Evolutionary conservation across 2,888 invertebrate species (phyloP), one percentile per base, ranked within the genome.

Genomic region (Epistrophe eligans): DNA sequence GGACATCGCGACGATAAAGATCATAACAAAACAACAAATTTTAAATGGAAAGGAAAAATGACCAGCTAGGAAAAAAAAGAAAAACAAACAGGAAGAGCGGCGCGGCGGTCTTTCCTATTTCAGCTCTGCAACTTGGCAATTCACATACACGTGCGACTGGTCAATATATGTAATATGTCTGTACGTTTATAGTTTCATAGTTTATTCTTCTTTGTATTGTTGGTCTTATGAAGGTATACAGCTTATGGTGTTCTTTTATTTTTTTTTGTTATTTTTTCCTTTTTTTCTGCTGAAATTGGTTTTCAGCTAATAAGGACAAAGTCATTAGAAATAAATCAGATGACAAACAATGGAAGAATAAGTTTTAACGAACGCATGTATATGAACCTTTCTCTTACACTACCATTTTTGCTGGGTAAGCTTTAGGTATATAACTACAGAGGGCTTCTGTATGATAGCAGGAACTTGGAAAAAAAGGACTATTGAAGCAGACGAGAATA

Each of bases 261-360:
- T 17, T 71, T 73, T 58, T 35, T 43, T 76, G 70, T 48, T 74
- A 11, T 45, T 43, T n/a, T 43, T 77, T 66, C 24, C 52, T 43
- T 87, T 89, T 24, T 84, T 81, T 79, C 50, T 58, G 88, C 79
- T 89, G 81, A 89, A 89, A 89, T 89, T 89, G 89, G 89, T 89
- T 89, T 89, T 88, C 88, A 89, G 89, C 89, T 89, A 89, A 89
- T 89, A 89, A 89, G 89, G 88, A 88, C 89, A 88, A 89, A 89
- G 89, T 89, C 89, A 89, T 89, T 89, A 89, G 89, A 89, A 89
- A 89, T 89, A 89, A 89, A 89, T 89, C 89, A 89, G 89, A 83
- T 73, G 80, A 85, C 89, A 89, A 89, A 89, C 89, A 89, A 89
- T 89, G 83, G 88, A 84, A 84, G 84, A 81, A 77, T 70, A 70